Evolutionary conservation across 2,113 vertebrate species (phyloP), one percentile per base, ranked within the genome.

Genomic region (Rattus rattus): DNA sequence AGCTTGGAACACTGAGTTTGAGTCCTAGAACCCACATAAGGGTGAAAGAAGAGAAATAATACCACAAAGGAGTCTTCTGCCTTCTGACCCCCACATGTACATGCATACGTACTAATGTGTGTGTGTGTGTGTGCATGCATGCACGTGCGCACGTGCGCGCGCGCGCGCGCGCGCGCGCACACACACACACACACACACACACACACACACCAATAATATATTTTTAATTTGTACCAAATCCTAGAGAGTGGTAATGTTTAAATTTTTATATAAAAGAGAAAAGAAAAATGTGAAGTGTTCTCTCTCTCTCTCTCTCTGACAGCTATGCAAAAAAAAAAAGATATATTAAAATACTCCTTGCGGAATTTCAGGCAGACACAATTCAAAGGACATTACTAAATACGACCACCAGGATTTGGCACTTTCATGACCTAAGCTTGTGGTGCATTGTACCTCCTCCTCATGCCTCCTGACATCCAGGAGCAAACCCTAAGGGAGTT

Each of bases 401-500:
- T 76, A 61, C 90, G 97, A 98, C 98, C 98, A 98, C 96, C 91
- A 90, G 79, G 96, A 83, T 76, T 92, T 98, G 98, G 98, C 90
- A 56, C 98, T 98, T 98, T 97, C 96, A 94, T 94, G 98, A 98
- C 98, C 98, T 96, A 43, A 92, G 97, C 95, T 97, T 98, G 96
- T 92, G 98, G 90, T 89, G 90, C 90, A 85, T 88, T 81, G 89
- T 79, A 96, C 97, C 97, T 98, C 97, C 94, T 47, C 86, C 95
- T 98, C 95, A 65, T 43, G 91, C 93, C 95, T 95, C 20, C 93
- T 97, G 98, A 98, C 98, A 98, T 97, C 96, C 96, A 97, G 96
- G 92, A 98, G 91, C 49, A 97, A 98, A 97, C 96, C 97, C 98
- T 97, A 96, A 98, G 98, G 97, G 98, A 98, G 95, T 91, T 98